Evolutionary conservation across 2,888 invertebrate genomes (phyloP), one percentile per base, ranked within the genome.

Genomic region (Yponomeuta cagnagella): DNA sequence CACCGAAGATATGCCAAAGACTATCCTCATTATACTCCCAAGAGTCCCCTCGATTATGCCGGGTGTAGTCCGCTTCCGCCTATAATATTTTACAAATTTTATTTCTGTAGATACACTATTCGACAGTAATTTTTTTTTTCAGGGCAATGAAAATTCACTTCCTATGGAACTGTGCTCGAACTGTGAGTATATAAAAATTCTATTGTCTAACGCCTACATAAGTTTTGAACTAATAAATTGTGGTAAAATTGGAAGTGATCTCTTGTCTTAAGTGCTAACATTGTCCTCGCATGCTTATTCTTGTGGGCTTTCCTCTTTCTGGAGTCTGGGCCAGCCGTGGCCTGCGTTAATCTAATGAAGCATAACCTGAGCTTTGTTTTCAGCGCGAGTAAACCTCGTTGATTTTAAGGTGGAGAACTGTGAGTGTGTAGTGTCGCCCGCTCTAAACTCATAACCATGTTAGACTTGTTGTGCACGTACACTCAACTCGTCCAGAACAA

Each of bases 161-260:
- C 98, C 98, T 79, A 97, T 98, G 97, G 98, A 98, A 94, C 95
- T 98, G 81, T 98, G 98, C 95, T 97, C 98, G 87, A 98, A 97
- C 88, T 97, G 97, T 97, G 93, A 96, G 97, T 96, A 89, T 68
- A n/a, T 10, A 37, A 52, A 52, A 30, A 30, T 12, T 33, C 68
- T 31, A 1, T 10, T 30, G 33, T 30, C 23, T 12, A 68, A 68
- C 30, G 8, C 23, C 23, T 33, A 30, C 48, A 48, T 48, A 68
- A 67, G n/a, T 30, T 43, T 43, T 67, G 2, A 67, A 33, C 30
- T 37, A 37, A 23, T 37, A 67, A 67, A 30, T 48, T 68, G 31
- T 64, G 48, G 68, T 68, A 31, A 68, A 48, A 10, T 52, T 58
- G 52, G 10, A 68, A 68, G 33, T 33, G 23, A 23, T 68, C 30